Conservation (phyloP, 2,888 invertebrate species). For the Atrina japonica region DNA sequence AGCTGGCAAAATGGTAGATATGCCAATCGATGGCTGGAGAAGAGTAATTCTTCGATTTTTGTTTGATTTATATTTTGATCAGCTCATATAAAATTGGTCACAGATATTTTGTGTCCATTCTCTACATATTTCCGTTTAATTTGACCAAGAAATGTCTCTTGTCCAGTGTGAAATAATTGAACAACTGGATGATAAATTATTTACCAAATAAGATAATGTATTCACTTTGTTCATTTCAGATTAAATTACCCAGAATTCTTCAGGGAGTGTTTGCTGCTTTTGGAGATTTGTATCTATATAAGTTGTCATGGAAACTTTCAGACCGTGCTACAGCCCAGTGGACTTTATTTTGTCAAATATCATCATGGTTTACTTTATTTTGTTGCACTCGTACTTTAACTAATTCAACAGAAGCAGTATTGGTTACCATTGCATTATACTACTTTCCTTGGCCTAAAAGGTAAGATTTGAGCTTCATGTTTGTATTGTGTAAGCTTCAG, state of each 20-base stretch:
- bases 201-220: too few relatives aligned
- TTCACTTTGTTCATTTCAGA: too few relatives aligned
- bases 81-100: too few relatives aligned
- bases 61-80: too few relatives aligned
- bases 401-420: slow-evolving; percentile 91
- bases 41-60: too few relatives aligned
- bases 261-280: slow-evolving; percentile 89
- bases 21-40: too few relatives aligned
- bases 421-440: slow-evolving; percentile 91
- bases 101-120: too few relatives aligned
- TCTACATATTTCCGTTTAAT: too few relatives aligned
- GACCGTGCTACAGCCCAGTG: slow-evolving; percentile 83
- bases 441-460: slow-evolving; percentile 82
- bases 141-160: too few relatives aligned
- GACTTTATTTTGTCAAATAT: slow-evolving; percentile 88
- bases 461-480: slow-evolving; percentile 45
- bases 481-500: not conserved
- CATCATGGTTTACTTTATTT: slow-evolving; percentile 96
- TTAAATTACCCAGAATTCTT: slow-evolving; percentile 88
- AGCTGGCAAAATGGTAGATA: too few relatives aligned
- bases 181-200: too few relatives aligned
- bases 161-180: too few relatives aligned
- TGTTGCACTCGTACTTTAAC: slow-evolving; percentile 92
- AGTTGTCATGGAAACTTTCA: slow-evolving; percentile 81
- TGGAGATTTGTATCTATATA: slow-evolving; percentile 88